Evolutionary conservation across 1,140 invertebrate species (phyloP).

Genomic region (Drosophila virilis): DNA sequence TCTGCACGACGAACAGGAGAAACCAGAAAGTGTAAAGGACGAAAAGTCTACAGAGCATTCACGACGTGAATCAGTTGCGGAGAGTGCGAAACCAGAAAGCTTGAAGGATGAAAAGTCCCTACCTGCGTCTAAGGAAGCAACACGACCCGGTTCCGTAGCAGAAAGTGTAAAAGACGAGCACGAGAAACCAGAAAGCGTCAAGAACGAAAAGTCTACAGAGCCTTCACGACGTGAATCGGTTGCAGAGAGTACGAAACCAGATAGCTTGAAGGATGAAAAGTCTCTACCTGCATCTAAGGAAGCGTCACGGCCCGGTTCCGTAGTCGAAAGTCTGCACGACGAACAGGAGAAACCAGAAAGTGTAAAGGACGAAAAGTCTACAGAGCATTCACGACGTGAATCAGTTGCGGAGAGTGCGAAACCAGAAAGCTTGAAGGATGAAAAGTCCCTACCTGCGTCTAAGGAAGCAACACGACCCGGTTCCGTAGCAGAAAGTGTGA

Average conservation of each 20-base stretch:
- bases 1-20: too few species aligned
- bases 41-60: too few species aligned
- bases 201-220: constrained; percentile 24
- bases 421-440: constrained; percentile 32
- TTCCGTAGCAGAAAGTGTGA: constrained; percentile 23
- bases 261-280: too few species aligned
- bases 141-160: too few species aligned
- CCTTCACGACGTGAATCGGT: background rate
- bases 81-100: too few species aligned
- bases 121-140: too few species aligned
- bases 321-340: constrained; percentile 2
- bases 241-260: too few species aligned
- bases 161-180: constrained; percentile 20
- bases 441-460: constrained; percentile 36
- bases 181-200: constrained; percentile 14
- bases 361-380: constrained; percentile 25
- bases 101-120: too few species aligned
- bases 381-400: constrained; percentile 7
- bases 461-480: constrained; percentile 46
- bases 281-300: too few species aligned
- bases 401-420: constrained; percentile 14
- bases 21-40: too few species aligned
- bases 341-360: constrained; percentile 25
- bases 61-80: too few species aligned
- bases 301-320: too few species aligned